These are phyloP conservation scores for Cyprinodon diabolis DNA, from an alignment of 2,797 vertebrate genomes.

Conservation along the genomic window DNA sequence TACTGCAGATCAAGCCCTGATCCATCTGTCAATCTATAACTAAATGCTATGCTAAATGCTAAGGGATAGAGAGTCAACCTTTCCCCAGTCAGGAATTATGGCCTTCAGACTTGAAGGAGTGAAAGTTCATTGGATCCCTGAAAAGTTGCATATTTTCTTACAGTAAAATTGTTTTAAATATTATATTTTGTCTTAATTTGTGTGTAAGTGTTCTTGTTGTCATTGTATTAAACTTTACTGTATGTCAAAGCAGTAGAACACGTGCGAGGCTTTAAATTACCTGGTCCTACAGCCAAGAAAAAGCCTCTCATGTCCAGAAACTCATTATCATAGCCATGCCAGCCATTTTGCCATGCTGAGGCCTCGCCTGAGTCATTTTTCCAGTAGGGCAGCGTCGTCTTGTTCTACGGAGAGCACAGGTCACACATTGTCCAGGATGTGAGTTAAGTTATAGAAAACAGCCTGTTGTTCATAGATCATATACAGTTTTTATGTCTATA, in stretches of 20 bases:
- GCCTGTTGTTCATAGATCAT: background rate
- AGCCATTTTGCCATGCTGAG: constrained; percentile 90
- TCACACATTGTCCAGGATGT: background rate
- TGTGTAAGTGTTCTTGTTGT: background rate
- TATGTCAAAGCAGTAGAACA: background rate
- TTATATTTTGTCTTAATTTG: background rate
- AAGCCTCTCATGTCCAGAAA: constrained; percentile 92
- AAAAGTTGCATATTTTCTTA: background rate
- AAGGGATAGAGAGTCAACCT: too few species aligned
- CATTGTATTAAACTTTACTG: background rate
- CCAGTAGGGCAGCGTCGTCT: constrained; percentile 88
- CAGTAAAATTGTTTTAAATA: background rate
- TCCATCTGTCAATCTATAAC: background rate
- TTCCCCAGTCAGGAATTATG: too few species aligned
- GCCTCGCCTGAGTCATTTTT: constrained; percentile 81
- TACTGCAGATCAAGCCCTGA: background rate
- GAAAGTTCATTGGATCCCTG: background rate
- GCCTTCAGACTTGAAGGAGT: background rate
- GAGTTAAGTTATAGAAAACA: background rate
- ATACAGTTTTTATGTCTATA: background rate
- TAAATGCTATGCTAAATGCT: background rate
- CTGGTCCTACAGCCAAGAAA: constrained; percentile 91
- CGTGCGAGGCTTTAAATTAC: constrained; percentile 68
- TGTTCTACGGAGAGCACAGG: constrained; percentile 79
- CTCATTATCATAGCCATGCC: constrained; percentile 97